These are phyloP conservation scores for Manis crassicaudata DNA, from an alignment of 2,797 vertebrate species.

Conservation along the genomic window DNA sequence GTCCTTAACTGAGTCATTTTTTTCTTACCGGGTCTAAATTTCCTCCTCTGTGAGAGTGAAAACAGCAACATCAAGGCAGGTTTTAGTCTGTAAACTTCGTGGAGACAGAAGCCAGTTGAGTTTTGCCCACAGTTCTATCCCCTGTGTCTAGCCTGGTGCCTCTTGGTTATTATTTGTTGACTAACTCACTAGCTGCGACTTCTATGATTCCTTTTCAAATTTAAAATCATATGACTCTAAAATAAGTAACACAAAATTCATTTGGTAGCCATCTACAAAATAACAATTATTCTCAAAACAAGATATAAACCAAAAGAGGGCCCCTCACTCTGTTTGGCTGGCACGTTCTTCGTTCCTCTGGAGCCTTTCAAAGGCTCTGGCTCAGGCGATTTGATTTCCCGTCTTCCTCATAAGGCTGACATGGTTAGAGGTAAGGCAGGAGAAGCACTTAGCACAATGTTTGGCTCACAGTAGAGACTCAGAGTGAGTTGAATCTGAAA, in stretches of 20 bases:
- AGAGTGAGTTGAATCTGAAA: neutral
- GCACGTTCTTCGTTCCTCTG: fast-evolving
- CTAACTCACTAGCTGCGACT: neutral
- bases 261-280: neutral
- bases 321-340: neutral
- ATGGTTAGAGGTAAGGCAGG: neutral
- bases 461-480: neutral
- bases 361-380: neutral
- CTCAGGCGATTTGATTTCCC: neutral
- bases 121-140: neutral
- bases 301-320: neutral
- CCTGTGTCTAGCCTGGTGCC: too few species aligned
- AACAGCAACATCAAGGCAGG: neutral
- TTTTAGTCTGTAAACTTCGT: neutral
- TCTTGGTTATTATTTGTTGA: neutral
- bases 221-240: neutral
- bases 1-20: neutral
- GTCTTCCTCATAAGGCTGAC: neutral
- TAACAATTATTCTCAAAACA: conserved; percentile 1
- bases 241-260: neutral
- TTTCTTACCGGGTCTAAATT: neutral
- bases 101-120: neutral
- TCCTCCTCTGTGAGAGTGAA: neutral
- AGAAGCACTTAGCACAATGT: neutral
- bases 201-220: neutral